Evolutionary conservation across 2,797 vertebrate genomes (phyloP).

Genomic region (Anableps anableps): DNA sequence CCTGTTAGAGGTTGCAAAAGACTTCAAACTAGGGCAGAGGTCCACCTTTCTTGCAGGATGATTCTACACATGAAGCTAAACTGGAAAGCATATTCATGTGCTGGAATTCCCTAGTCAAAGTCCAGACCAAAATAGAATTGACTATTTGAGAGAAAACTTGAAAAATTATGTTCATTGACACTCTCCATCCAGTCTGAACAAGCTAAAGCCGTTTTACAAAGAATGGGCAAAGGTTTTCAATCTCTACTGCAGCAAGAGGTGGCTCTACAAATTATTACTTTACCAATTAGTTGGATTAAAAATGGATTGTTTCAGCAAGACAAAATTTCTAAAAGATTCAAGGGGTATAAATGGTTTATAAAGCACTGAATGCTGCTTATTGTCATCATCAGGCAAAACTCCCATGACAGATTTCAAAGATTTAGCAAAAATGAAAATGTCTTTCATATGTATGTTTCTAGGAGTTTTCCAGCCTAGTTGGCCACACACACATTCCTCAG

Average conservation of each 20-base stretch:
- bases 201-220: too few relatives aligned
- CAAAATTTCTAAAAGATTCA: neutral
- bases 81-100: neutral
- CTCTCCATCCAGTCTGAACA: neutral
- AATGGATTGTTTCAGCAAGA: neutral
- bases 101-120: neutral
- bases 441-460: conserved; percentile 48
- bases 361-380: neutral
- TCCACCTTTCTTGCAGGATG: neutral
- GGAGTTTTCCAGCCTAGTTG: conserved; percentile 47
- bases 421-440: conserved; percentile 39
- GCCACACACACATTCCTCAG: conserved; percentile 65
- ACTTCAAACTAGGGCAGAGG: neutral
- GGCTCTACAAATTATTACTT: neutral
- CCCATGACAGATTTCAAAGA: conserved; percentile 45
- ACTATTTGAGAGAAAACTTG: neutral
- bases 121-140: neutral
- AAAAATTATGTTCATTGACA: neutral
- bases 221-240: neutral
- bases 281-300: neutral
- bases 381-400: conserved; percentile 39
- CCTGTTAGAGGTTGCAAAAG: neutral
- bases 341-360: neutral
- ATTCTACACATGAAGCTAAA: neutral
- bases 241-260: neutral